Evolutionary conservation across 2,797 vertebrate genomes (phyloP).

Genomic region (Knipowitschia caucasica): DNA sequence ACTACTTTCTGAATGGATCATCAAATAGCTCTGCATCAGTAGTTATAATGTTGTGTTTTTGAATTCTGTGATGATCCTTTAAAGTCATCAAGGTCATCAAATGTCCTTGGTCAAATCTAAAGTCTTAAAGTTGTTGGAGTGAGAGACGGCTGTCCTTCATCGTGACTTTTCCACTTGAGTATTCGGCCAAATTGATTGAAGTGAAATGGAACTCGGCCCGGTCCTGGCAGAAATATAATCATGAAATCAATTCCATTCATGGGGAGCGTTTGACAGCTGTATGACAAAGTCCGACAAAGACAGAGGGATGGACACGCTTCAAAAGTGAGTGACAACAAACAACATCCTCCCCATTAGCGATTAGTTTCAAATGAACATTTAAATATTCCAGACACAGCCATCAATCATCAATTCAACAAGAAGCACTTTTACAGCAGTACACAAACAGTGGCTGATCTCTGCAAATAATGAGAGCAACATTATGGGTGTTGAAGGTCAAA

Average conservation of each 20-base stretch:
- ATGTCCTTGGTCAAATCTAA: slow-evolving; percentile 16
- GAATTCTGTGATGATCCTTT: neutral
- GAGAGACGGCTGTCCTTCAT: slow-evolving; percentile 16
- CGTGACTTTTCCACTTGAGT: slow-evolving; percentile 34
- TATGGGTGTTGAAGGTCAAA: neutral
- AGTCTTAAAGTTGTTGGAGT: slow-evolving; percentile 9
- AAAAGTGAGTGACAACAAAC: slow-evolving; percentile 17
- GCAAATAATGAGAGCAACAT: neutral
- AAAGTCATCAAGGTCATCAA: slow-evolving; percentile 14
- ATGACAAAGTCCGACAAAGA: slow-evolving; percentile 32
- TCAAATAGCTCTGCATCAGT: neutral
- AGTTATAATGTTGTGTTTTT: neutral
- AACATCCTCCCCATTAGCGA: slow-evolving; percentile 6
- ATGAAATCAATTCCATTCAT: slow-evolving; percentile 46
- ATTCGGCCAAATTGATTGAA: slow-evolving; percentile 45
- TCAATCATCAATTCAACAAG: slow-evolving; percentile 13
- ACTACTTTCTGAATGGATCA: neutral
- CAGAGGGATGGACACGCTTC: slow-evolving; percentile 23
- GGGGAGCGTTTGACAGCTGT: slow-evolving; percentile 43
- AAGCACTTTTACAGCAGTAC: neutral
- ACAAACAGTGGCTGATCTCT: neutral
- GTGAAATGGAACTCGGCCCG: slow-evolving; percentile 35
- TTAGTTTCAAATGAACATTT: slow-evolving; percentile 17
- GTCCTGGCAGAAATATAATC: slow-evolving; percentile 39
- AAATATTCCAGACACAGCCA: slow-evolving; percentile 10